These are phyloP conservation scores for Trachelus iudaicus DNA, from an alignment of 2,888 invertebrate species.

Conservation along the genomic window DNA sequence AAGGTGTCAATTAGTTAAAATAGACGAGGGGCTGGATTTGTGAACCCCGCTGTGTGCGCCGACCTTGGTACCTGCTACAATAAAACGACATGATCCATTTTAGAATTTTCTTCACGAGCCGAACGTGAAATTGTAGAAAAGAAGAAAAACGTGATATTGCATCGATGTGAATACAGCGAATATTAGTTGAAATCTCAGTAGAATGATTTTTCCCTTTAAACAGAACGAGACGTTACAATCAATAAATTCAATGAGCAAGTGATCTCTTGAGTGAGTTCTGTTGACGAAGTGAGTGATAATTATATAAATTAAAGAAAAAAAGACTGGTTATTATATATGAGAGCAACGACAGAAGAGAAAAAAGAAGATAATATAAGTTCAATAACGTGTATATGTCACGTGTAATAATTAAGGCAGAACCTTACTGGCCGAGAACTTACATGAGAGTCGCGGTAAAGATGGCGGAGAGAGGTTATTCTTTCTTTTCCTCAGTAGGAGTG, in stretches of 20 bases:
- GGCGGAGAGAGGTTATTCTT: conserved; percentile 57
- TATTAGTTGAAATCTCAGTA: background rate
- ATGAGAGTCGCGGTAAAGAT: conserved; percentile 40
- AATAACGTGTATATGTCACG: background rate
- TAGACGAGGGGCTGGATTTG: conserved; percentile 57
- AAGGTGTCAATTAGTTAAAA: conserved; percentile 61
- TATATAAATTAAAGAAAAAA: background rate
- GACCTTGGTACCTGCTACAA: conserved; percentile 53
- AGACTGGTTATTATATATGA: background rate
- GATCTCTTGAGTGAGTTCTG: background rate
- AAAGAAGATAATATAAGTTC: background rate
- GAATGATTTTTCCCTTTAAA: background rate
- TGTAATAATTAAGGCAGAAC: background rate
- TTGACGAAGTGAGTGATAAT: background rate
- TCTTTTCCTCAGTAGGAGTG: conserved; percentile 54
- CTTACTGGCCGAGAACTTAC: conserved; percentile 33
- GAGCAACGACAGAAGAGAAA: background rate
- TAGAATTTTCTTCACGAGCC: background rate
- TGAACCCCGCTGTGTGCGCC: conserved; percentile 58
- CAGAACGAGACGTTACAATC: too few species aligned
- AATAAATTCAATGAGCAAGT: background rate
- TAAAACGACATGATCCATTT: conserved; percentile 16
- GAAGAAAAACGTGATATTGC: background rate
- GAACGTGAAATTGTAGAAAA: background rate
- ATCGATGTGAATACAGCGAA: background rate